Evolutionary conservation across 2,888 invertebrate species (phyloP), one percentile per base, ranked within the genome.

Genomic region (Tipula helvola): DNA sequence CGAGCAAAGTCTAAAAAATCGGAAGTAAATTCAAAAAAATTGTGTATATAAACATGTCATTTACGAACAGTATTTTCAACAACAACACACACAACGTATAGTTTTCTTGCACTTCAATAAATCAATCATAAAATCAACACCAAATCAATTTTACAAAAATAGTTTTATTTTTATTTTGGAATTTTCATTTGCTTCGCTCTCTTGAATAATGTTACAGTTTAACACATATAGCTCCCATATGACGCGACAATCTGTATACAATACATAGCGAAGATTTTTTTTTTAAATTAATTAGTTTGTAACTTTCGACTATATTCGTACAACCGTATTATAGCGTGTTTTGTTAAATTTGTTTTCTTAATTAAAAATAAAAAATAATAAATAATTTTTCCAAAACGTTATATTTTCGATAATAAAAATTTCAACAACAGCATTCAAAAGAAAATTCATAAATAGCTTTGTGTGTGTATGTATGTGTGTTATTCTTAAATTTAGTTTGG

Each of bases 121-220:
- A 71, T 71, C 71, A 71, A 71, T 71, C 71, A 71, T 12, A 71
- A 71, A 71, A 28, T 71, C 71, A 71, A 71, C 71, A 71, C 71
- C 71, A 71, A 71, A 71, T 71, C 71, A 71, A 71, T 71, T 71
- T 71, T 71, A 71, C 71, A 71, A 71, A 71, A 71, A 71, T 71
- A 71, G 28, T 71, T 71, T 57, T 57, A 28, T 57, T 71, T 71
- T 57, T 57, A 39, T 57, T n/a, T 57, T 18, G 52, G 52, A 57
- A 57, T 57, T 57, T 71, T 71, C 71, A 71, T 71, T 71, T 71
- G 10, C 71, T 28, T 5, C 28, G 18, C 28, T 28, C 28, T 71
- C 71, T 3, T 71, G 71, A 71, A 71, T 28, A 71, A 28, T 28
- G 71, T 18, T 71, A 71, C 71, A 71, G 71, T 71, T 71, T 71